A percentile compares a stretch with the other conserved stretches of the same genome.
Conservation (phyloP, 2,113 vertebrate species). For the Nerophis lumbriciformis region DNA sequence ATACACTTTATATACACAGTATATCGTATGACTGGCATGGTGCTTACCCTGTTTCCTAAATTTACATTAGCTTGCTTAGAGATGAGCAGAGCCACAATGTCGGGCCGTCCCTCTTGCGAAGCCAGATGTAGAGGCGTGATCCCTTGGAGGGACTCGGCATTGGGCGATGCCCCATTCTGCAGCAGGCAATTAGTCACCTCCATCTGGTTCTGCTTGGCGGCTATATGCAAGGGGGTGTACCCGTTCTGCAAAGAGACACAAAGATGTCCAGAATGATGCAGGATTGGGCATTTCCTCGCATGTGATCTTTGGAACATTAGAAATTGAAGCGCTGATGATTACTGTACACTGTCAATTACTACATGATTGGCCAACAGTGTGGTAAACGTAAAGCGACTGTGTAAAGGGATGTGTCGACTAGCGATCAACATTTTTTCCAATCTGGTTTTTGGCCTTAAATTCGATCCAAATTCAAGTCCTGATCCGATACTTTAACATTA, state of each 20-base stretch:
- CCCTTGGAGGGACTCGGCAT: constrained; percentile 85
- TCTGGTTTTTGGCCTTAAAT: too few species aligned
- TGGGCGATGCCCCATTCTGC: constrained; percentile 85
- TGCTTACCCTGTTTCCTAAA: constrained; percentile 86
- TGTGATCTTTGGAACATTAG: not conserved
- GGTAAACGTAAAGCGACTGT: too few species aligned
- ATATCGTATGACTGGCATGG: not conserved
- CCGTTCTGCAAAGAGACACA: constrained; percentile 78
- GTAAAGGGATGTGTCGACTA: too few species aligned
- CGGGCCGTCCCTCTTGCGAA: constrained; percentile 84
- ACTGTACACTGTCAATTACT: too few species aligned
- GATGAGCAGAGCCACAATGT: constrained; percentile 89
- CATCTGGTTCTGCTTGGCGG: constrained; percentile 93
- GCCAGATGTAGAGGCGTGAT: constrained; percentile 93
- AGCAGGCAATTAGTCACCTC: constrained; percentile 88
- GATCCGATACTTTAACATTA: too few species aligned
- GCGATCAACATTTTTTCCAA: too few species aligned
- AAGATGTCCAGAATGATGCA: constrained; percentile 2
- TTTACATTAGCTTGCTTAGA: constrained; percentile 90
- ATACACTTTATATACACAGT: too few species aligned
- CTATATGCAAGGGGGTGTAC: constrained; percentile 92
- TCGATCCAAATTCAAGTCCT: too few species aligned
- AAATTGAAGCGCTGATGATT: not conserved
- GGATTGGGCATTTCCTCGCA: not conserved
- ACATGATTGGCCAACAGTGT: too few species aligned